Evolutionary conservation across 2,888 invertebrate species (phyloP), one percentile per base, ranked within the genome.

Genomic region (Halictus ligatus): DNA sequence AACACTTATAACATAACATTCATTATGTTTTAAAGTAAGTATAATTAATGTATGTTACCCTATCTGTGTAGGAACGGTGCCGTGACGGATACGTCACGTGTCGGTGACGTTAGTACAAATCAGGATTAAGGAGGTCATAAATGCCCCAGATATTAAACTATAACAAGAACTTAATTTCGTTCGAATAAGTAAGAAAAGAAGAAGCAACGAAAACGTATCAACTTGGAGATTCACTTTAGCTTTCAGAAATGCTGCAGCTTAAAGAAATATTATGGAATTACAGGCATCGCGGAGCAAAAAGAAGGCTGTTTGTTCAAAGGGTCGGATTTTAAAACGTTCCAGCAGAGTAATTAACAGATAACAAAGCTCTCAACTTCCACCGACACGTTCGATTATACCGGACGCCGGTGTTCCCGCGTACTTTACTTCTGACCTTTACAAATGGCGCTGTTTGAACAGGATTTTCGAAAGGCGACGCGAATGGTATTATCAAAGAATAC

Each of bases 401-500:
- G 4, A 21, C 25, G 50, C 10, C 12, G 12, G 25, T 46, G 29
- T 46, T 35, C 35, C 50, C 43, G 67, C 67, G 73, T 82, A 54
- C 64, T 82, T 82, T 48, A 50, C 35, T 72, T 43, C 50, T 54
- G 75, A 76, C 84, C 48, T 40, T 79, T 76, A 58, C 29, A 76
- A 84, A 84, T 71, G 29, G 15, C 54, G 72, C 46, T 75, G 74
- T 72, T 77, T 75, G 46, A 86, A 75, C 74, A 78, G 86, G 81
- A 80, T 86, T 87, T 83, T 35, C 73, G 73, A 43, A 73, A 58
- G 75, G 35, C 80, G 50, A 79, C 75, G 76, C 50, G 77, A 86
- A 86, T 48, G 78, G 78, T 69, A 86, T 86, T 86, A 88, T 79
- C 74, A 75, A 85, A 84, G 88, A 82, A 79, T 85, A 84, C 81